Evolutionary conservation across 2,113 vertebrate species (phyloP).

Genomic region (Aptenodytes forsteri): DNA sequence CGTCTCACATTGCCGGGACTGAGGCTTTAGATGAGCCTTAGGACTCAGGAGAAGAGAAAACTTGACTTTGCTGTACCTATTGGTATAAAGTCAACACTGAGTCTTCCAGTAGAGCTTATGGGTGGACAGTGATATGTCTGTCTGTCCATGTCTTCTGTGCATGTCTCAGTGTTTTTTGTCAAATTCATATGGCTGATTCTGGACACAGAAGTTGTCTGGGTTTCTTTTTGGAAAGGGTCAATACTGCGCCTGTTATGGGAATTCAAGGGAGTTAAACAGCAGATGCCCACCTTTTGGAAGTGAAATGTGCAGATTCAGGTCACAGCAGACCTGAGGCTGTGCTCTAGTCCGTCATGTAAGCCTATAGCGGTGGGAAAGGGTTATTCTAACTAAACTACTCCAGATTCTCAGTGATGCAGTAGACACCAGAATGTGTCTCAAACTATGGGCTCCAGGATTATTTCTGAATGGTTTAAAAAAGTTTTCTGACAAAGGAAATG

Average conservation of each 20-base stretch:
- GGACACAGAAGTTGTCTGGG: neutral
- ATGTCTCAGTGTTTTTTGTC: neutral
- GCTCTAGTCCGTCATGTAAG: neutral
- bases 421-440: neutral
- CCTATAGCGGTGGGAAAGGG: accelerated
- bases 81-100: neutral
- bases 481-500: slow-evolving; percentile 28
- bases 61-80: neutral
- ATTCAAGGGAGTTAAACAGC: neutral
- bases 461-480: neutral
- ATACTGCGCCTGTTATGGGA: neutral
- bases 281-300: neutral
- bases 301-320: neutral
- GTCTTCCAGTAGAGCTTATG: neutral
- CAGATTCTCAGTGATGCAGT: neutral
- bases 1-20: neutral
- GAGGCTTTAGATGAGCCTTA: neutral
- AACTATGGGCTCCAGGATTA: neutral
- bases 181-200: neutral
- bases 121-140: neutral
- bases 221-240: neutral
- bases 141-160: neutral
- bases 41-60: neutral
- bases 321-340: neutral
- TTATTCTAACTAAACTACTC: neutral